These are phyloP conservation scores for Theretra japonica DNA, from an alignment of 2,888 invertebrate genomes.

Conservation along the genomic window DNA sequence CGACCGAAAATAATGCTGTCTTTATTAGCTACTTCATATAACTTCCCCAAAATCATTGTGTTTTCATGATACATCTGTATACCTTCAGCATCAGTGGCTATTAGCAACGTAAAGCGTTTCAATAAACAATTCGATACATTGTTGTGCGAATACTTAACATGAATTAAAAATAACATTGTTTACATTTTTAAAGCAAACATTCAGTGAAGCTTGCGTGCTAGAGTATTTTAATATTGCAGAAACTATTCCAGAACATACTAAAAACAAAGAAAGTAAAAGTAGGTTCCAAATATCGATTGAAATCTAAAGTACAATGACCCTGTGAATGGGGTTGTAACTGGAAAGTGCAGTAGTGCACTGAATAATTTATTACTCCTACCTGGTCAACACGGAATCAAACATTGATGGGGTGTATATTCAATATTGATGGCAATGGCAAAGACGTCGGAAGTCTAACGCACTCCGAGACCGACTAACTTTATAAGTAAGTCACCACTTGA, in stretches of 20 bases:
- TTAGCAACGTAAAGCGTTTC: not conserved
- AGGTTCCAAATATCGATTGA: conserved; percentile 36
- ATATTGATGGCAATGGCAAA: conserved; percentile 37
- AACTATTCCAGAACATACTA: not conserved
- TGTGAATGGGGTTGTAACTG: conserved; percentile 42
- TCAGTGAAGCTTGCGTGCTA: conserved; percentile 1
- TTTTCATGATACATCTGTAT: too few species aligned
- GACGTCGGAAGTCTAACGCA: conserved; percentile 61
- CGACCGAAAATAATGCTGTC: too few species aligned
- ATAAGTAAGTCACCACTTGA: not conserved
- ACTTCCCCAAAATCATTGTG: too few species aligned
- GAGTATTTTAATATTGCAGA: not conserved
- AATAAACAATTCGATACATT: not conserved
- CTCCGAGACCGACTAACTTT: conserved; percentile 50
- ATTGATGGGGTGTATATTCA: conserved; percentile 44
- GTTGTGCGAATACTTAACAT: not conserved
- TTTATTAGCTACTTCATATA: too few species aligned
- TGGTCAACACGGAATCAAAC: conserved; percentile 63
- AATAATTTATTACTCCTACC: conserved; percentile 75
- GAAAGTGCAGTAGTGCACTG: conserved; percentile 60
- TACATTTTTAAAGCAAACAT: conserved; percentile 16
- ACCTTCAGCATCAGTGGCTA: not conserved
- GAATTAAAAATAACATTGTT: conserved; percentile 10
- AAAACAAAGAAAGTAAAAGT: conserved; percentile 13
- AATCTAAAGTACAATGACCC: conserved; percentile 29